phyloP scores from a whole-genome alignment of 2,888 invertebrate genomes.

The Eubasilissa splendida region DNA sequence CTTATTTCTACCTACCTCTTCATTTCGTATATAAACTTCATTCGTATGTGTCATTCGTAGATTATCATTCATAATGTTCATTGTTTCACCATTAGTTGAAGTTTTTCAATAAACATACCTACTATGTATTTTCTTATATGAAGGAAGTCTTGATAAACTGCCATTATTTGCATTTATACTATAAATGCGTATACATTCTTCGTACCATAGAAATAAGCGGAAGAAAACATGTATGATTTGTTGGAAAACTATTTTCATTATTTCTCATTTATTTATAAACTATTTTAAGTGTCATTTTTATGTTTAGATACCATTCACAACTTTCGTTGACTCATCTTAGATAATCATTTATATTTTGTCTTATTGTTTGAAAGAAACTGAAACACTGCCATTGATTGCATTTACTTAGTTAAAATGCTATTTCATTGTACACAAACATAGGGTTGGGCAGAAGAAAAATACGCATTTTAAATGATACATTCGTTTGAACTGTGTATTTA shows the following conservation, averaged over 20 bases:
- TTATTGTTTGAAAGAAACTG: no score
- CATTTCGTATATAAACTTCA: constrained; percentile 37
- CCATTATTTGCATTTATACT: constrained; percentile 41
- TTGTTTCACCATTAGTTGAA: constrained; percentile 31
- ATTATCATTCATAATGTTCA: constrained; percentile 29
- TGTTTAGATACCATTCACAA: constrained; percentile 17
- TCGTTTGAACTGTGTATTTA: constrained; percentile 56
- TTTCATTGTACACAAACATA: constrained; percentile 30
- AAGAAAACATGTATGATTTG: constrained; percentile 11
- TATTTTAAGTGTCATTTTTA: constrained; percentile 38
- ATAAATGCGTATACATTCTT: constrained; percentile 5
- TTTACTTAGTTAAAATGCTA: constrained; percentile 39
- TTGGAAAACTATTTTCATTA: constrained; percentile 23
- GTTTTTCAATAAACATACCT: constrained; percentile 27
- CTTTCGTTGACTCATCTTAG: constrained; percentile 28
- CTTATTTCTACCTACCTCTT: constrained; percentile 41
- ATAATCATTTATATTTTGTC: constrained; percentile 14
- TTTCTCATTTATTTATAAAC: constrained; percentile 36
- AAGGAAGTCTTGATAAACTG: constrained; percentile 30
- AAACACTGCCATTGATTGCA: constrained; percentile 34
- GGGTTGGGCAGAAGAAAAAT: constrained; percentile 53
- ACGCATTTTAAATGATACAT: constrained; percentile 43
- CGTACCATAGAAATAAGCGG: constrained; percentile 26
- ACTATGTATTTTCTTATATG: constrained; percentile 13
- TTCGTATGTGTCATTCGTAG: constrained; percentile 37